A percentile compares a stretch with the other conserved stretches of the same genome.
Conservation (phyloP, 2,797 vertebrate species). For the Bradypus variegatus region DNA sequence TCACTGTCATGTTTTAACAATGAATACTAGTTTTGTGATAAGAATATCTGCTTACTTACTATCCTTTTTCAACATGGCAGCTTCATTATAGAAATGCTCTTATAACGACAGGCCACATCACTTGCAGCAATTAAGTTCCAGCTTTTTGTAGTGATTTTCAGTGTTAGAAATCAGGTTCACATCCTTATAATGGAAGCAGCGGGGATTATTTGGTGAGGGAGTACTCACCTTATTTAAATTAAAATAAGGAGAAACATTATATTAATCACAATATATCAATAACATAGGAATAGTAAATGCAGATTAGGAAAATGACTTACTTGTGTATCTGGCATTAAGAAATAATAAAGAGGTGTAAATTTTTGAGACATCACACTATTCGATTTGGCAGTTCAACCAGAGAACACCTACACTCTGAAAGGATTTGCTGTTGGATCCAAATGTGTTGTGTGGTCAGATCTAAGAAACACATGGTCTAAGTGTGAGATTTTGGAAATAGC, state of each 20-base stretch:
- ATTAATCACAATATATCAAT: neutral
- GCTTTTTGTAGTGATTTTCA: neutral
- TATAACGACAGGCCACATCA: neutral
- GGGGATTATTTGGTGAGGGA: neutral
- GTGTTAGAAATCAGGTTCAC: neutral
- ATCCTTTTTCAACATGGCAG: neutral
- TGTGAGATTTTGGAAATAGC: slow-evolving; percentile 77
- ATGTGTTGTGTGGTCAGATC: slow-evolving; percentile 77
- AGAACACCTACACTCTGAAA: slow-evolving; percentile 63
- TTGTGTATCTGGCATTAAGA: neutral
- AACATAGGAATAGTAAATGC: neutral
- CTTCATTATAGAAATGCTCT: neutral
- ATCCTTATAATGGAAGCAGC: neutral
- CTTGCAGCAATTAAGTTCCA: neutral
- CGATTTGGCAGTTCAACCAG: slow-evolving; percentile 56
- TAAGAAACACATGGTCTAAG: slow-evolving; percentile 72
- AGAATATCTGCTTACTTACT: neutral
- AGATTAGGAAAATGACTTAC: neutral
- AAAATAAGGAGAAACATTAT: neutral
- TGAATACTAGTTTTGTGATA: neutral
- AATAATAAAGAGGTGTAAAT: neutral
- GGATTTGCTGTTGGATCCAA: slow-evolving; percentile 74
- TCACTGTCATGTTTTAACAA: neutral
- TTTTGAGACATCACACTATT: neutral
- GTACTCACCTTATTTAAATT: neutral